A percentile compares a stretch with the other conserved stretches of the same genome.
Conservation (phyloP, 1,140 invertebrate genomes). For the Neodiprion lecontei region DNA sequence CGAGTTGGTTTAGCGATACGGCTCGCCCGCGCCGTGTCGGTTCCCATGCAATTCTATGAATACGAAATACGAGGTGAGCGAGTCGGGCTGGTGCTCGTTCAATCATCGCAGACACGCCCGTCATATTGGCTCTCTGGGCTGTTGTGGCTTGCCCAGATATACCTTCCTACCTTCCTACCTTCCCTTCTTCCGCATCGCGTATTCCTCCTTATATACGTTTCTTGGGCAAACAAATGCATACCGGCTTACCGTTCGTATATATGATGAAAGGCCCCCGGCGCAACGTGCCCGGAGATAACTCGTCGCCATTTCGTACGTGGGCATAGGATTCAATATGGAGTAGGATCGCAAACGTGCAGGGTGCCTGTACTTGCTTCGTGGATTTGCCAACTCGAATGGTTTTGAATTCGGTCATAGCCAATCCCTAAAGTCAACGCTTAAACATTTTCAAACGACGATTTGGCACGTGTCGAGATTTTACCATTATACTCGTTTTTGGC, state of each 20-base stretch:
- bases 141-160: conserved; percentile 22
- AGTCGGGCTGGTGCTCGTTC: conserved; percentile 39
- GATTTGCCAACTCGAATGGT: too few relatives aligned
- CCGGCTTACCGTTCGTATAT: neutral
- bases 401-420: too few relatives aligned
- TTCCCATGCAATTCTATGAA: conserved; percentile 55
- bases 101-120: conserved; percentile 54
- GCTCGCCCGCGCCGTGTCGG: conserved; percentile 21
- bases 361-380: too few relatives aligned
- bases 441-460: too few relatives aligned
- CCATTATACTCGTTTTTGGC: too few relatives aligned
- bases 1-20: neutral
- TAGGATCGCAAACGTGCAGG: too few relatives aligned
- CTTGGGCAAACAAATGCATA: neutral
- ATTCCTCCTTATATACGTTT: conserved; percentile 1
- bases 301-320: neutral
- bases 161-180: conserved; percentile 30
- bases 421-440: too few relatives aligned
- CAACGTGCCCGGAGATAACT: neutral
- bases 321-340: too few relatives aligned
- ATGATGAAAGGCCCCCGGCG: neutral
- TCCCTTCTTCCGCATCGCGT: conserved; percentile 31
- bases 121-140: conserved; percentile 45
- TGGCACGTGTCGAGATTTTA: too few relatives aligned
- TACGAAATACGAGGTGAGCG: conserved; percentile 53